Conservation (phyloP, 2,113 vertebrate species). For the Probosciger aterrimus region DNA sequence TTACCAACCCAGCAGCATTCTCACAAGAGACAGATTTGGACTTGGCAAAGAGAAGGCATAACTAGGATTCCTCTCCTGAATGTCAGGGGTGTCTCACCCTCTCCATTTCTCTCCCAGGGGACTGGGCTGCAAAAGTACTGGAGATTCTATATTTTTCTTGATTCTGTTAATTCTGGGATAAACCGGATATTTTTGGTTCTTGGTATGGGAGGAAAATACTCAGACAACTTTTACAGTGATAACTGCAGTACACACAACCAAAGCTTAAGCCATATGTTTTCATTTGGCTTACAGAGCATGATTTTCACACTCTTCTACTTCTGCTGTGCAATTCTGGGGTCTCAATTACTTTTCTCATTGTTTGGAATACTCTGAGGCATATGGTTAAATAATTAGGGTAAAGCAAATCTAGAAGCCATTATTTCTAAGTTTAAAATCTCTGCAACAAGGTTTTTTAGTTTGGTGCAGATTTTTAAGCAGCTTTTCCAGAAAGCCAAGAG, state of each 20-base stretch:
- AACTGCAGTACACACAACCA: not conserved
- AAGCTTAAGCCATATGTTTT: not conserved
- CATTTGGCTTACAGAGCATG: not conserved
- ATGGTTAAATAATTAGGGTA: not conserved
- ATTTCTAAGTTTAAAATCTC: not conserved
- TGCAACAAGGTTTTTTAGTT: not conserved
- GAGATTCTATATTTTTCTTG: not conserved
- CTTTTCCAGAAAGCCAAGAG: not conserved
- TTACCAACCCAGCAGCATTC: not conserved
- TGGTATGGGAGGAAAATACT: not conserved
- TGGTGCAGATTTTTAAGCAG: not conserved
- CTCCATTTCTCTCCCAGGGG: not conserved
- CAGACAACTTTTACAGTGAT: not conserved
- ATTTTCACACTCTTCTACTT: not conserved
- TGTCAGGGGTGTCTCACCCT: not conserved
- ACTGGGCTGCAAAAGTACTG: not conserved
- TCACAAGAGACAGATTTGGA: not conserved
- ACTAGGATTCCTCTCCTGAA: constrained; percentile 3
- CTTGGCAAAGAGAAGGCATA: constrained; percentile 31
- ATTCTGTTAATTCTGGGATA: not conserved
- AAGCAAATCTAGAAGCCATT: not conserved
- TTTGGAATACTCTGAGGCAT: not conserved
- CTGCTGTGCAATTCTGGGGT: not conserved
- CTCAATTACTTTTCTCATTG: not conserved
- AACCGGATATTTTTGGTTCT: not conserved